Base-by-base conservation (phyloP, 2,888 invertebrate species). In the Operophtera brumata region DNA sequence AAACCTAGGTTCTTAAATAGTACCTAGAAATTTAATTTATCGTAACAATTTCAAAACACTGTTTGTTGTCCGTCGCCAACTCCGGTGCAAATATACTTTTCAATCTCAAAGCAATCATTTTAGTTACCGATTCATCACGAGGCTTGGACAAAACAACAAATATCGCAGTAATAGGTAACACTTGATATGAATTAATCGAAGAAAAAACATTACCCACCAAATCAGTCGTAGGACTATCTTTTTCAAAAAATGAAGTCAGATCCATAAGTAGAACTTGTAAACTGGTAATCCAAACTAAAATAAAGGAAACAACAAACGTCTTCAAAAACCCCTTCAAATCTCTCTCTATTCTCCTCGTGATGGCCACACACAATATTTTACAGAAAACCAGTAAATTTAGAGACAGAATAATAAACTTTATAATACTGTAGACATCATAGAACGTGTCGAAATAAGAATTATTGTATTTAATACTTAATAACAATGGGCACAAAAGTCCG, bases 181-280 rank as follows among this genome's bases (percentile, higher is more conserved):
- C 47, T 61, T 73, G 68, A 54, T 58, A 73, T 0, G 74, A 68
- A 62, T 73, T 70, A 4, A 75, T 25, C n/a, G 67, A 20, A 67
- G 39, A 41, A 51, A 56, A 41, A 70, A 66, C 0, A 1, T 9
- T 8, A 11, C 44, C 3, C 0, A 57, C 7, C 0, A 57, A n/a
- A n/a, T n/a, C 20, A 20, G 20, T 4, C 4, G 4, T 20, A 1
- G 10, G 0, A 0, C 1, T 2, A 8, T 41, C 4, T 0, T 40
- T 26, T 4, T 46, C 53, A 6, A 49, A 14, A 30, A 47, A 64
- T 1, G 71, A 59, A 0, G 71, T 52, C 0, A 79, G 45, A 61
- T 85, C 84, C 0, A 73, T 77, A 0, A 75, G 8, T 0, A 85
- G 65, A 1, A 84, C 76, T 60, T 84, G 85, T 6, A 84, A 52